Conservation (phyloP, 2,113 vertebrate genomes). For the Uropsilus gracilis region DNA sequence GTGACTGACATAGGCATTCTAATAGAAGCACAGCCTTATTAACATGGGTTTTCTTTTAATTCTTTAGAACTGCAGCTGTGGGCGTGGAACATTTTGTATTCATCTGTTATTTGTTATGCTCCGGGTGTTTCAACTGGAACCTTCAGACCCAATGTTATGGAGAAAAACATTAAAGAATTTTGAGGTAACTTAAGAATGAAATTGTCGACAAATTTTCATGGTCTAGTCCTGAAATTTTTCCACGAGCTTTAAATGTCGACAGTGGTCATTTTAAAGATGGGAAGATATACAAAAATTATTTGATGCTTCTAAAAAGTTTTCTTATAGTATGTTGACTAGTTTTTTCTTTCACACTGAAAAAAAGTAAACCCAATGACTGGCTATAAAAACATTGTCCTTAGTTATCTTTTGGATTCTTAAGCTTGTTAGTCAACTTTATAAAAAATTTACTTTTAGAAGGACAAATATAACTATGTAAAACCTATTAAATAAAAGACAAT, state of each 20-base stretch:
- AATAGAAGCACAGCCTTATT: neutral
- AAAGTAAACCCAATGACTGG: neutral
- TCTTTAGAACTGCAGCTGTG: constrained; percentile 93
- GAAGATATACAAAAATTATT: neutral
- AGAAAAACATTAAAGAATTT: constrained; percentile 95
- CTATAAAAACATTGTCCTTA: neutral
- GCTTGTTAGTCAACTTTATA: constrained; percentile 21
- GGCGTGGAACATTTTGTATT: constrained; percentile 93
- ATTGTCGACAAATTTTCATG: neutral
- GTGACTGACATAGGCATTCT: neutral
- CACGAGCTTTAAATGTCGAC: neutral
- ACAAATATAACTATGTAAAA: neutral
- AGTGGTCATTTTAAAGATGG: neutral
- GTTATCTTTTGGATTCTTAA: constrained; percentile 24
- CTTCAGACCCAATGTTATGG: constrained; percentile 93
- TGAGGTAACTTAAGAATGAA: constrained; percentile 86
- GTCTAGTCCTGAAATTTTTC: neutral
- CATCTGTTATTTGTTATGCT: constrained; percentile 95
- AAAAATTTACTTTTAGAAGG: neutral
- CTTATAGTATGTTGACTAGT: neutral
- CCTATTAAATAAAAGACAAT: neutral
- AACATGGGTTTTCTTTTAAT: constrained; percentile 63
- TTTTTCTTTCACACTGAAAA: constrained; percentile 16
- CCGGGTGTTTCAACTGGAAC: constrained; percentile 92
- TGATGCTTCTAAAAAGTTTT: neutral